Conservation (phyloP, 2,797 vertebrate species). For the Enteromius argenteus region DNA sequence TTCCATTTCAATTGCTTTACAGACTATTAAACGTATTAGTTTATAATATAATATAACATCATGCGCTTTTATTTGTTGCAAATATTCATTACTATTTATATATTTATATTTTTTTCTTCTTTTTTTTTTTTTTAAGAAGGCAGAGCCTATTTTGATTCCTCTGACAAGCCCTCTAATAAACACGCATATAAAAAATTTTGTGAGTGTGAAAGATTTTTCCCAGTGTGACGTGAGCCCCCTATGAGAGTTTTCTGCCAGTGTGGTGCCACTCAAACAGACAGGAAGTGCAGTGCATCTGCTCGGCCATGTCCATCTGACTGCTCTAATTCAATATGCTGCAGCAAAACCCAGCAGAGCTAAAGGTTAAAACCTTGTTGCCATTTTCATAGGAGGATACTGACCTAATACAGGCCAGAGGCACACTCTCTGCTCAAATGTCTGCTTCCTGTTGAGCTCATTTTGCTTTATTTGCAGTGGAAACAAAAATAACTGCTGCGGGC, state of each 20-base stretch:
- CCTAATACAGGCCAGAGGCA: slow-evolving; percentile 38
- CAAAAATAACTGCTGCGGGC: neutral
- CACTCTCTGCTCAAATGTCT: slow-evolving; percentile 24
- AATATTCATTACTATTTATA: neutral
- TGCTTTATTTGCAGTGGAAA: neutral
- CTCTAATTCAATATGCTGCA: slow-evolving; percentile 51
- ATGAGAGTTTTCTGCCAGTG: slow-evolving; percentile 17
- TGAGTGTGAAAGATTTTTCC: neutral
- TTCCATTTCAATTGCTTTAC: neutral
- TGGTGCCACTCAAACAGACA: slow-evolving; percentile 39
- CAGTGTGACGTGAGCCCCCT: neutral
- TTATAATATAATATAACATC: neutral
- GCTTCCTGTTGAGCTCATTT: neutral
- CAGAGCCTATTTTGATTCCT: neutral
- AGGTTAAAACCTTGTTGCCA: slow-evolving; percentile 56
- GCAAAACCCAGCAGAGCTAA: slow-evolving; percentile 32
- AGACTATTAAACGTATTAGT: neutral
- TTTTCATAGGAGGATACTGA: slow-evolving; percentile 49
- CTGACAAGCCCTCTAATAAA: neutral
- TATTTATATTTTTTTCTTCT: neutral
- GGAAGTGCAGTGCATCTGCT: slow-evolving; percentile 33
- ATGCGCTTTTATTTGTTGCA: neutral
- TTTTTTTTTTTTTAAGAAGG: neutral
- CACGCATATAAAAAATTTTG: neutral
- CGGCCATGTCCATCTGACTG: slow-evolving; percentile 36